A percentile compares a stretch with the other conserved stretches of the same genome.
Evolutionary conservation across 2,113 vertebrate genomes (phyloP).

Genomic region (Sebastes schlegelii): DNA sequence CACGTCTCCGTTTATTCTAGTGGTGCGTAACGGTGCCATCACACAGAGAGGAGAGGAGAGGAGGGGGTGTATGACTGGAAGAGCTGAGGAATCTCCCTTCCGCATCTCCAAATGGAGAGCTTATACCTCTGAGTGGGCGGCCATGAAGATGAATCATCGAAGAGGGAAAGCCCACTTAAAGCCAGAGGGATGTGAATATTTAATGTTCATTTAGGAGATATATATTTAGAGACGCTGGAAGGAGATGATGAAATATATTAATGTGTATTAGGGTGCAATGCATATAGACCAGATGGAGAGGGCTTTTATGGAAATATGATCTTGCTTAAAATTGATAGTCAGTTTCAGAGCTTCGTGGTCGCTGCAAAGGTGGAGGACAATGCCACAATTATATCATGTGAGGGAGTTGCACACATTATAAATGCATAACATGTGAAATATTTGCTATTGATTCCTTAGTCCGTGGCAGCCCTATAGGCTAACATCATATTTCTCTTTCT

Average conservation of each 20-base stretch:
- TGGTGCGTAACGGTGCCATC: constrained; percentile 80
- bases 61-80: constrained; percentile 72
- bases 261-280: neutral
- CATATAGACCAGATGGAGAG: neutral
- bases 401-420: neutral
- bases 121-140: constrained; percentile 63
- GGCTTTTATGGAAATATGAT: constrained; percentile 1
- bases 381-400: neutral
- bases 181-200: constrained; percentile 53
- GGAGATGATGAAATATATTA: constrained; percentile 9
- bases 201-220: constrained; percentile 31
- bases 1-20: constrained; percentile 78
- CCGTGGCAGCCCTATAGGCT: no score
- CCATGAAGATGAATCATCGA: constrained; percentile 47
- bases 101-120: constrained; percentile 76
- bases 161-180: constrained; percentile 72
- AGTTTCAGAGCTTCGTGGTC: constrained; percentile 4
- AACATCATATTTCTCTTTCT: no score
- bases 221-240: neutral
- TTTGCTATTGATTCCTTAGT: neutral
- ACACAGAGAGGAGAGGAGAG: constrained; percentile 27
- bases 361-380: constrained; percentile 5
- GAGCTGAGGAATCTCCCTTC: constrained; percentile 83
- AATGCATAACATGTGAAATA: neutral
- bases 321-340: neutral